Evolutionary conservation across 30 jellyfish, hydroid and myxozoan species (phyloP), one percentile per base, ranked within the genome.

Genomic region (Turritopsis rubra): DNA sequence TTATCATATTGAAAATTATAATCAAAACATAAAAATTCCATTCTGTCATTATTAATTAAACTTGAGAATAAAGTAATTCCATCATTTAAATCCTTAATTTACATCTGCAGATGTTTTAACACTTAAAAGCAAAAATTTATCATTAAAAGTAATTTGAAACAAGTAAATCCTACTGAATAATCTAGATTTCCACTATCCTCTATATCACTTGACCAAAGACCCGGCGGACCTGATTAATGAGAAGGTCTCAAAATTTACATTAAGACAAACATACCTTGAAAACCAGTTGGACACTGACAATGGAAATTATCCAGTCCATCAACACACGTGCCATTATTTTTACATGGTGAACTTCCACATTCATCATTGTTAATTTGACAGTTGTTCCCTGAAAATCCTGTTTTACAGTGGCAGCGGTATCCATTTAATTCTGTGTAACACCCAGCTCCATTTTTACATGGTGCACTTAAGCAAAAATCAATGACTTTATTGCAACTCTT

Each of bases 241-340:
- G n/a, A n/a, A n/a, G n/a, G n/a, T n/a, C n/a, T n/a, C n/a, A n/a
- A 72, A 19, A 72, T 72, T 1, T 72, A 19, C 21, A 72, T 0
- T 20, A 18, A 72, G 80, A 19, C 21, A 72, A 24, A 0, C 82
- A 68, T 91, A 93, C 73, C 74, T 75, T 28, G 79, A 71, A 66
- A 94, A 1, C 99, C 99, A 66, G 73, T 41, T 30, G 20, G 75
- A 72, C 99, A 94, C 20, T 87, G 83, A 73, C 99, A 94, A 24
- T 25, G 24, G 80, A 94, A 94, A 8, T 86, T 86, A 22, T 68
- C 53, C 18, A 68, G 65, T 8, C 80, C 84, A 71, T 88, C 74
- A 17, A 30, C 28, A 79, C 99, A 94, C 0, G 76, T 72, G 25
- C 96, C 99, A 9, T 88, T 91, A 78, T 94, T 86, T 28, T 13